Evolutionary conservation across 2,888 invertebrate genomes (phyloP).

Genomic region (Abrostola tripartita): DNA sequence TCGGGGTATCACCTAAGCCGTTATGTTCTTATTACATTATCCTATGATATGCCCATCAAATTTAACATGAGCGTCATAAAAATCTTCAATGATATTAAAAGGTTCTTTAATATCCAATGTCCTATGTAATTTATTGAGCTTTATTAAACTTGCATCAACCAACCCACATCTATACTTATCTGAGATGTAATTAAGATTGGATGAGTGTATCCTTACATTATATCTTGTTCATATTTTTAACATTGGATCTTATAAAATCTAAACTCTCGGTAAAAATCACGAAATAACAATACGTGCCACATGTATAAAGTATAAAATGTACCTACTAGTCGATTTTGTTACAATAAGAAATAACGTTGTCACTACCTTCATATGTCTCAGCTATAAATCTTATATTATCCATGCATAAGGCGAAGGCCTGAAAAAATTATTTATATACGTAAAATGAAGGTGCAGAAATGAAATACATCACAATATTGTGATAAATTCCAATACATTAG

Average conservation of each 20-base stretch:
- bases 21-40: constrained; percentile 61
- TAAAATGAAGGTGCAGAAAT: constrained; percentile 19
- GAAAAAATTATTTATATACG: constrained; percentile 31
- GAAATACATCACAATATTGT: constrained; percentile 16
- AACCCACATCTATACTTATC: not conserved
- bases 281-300: too few relatives aligned
- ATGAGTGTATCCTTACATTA: too few relatives aligned
- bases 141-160: not conserved
- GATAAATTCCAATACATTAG: constrained; percentile 41
- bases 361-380: constrained; percentile 24
- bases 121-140: constrained; percentile 18
- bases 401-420: constrained; percentile 12
- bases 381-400: constrained; percentile 24
- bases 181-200: not conserved
- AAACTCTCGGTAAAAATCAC: too few relatives aligned
- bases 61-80: constrained; percentile 58
- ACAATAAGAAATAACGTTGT: constrained; percentile 28
- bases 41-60: constrained; percentile 59
- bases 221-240: too few relatives aligned
- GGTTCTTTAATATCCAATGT: constrained; percentile 17
- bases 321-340: constrained; percentile 21
- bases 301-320: too few relatives aligned
- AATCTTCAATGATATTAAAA: constrained; percentile 33
- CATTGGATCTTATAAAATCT: too few relatives aligned
- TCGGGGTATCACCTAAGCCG: constrained; percentile 59